Evolutionary conservation across 2,113 vertebrate species (phyloP).

Genomic region (Cyprichromis sp.): DNA sequence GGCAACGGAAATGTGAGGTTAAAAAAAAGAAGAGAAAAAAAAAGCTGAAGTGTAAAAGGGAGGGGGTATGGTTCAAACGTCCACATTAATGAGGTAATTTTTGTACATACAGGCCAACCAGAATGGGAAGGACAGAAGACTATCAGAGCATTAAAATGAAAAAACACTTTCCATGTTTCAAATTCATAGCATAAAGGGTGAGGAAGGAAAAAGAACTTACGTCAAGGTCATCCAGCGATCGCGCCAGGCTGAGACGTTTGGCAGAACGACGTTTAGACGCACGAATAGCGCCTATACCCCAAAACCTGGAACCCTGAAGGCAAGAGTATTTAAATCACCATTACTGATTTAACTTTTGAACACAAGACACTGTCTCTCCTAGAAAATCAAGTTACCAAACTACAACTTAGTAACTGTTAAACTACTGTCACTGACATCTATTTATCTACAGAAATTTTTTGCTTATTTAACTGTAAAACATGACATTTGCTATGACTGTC

Average conservation of each 20-base stretch:
- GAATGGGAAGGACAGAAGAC: background rate
- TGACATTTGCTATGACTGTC: background rate
- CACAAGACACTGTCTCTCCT: background rate
- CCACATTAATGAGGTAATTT: background rate
- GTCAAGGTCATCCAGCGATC: conserved; percentile 91
- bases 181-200: background rate
- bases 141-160: background rate
- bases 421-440: background rate
- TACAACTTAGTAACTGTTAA: background rate
- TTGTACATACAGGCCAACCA: background rate
- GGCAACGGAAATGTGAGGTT: conserved; percentile 51
- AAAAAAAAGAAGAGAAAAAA: conserved; percentile 5
- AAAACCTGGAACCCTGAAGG: conserved; percentile 75
- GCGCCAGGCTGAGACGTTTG: conserved; percentile 83
- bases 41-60: background rate
- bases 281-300: conserved; percentile 69
- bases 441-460: background rate
- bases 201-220: conserved; percentile 53
- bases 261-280: conserved; percentile 76
- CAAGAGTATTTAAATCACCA: background rate
- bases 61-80: background rate
- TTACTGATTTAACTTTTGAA: background rate
- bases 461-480: background rate
- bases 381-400: background rate
- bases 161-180: background rate